Base-by-base conservation (phyloP, 2,113 vertebrate species). In the Pseudorasbora parva region DNA sequence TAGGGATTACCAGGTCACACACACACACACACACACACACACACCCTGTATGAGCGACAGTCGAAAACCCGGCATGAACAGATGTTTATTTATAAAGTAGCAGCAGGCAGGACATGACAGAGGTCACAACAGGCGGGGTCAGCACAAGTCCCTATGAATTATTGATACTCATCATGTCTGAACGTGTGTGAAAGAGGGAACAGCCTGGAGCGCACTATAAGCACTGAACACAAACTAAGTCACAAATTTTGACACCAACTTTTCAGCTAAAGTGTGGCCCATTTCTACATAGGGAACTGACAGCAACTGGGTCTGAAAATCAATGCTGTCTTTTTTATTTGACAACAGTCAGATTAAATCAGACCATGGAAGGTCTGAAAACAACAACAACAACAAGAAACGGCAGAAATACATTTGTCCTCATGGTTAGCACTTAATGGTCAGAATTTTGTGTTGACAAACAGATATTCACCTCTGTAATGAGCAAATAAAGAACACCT, bases 31-130 rank as follows among this genome's bases (percentile, higher is more conserved):
- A 73, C 41, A n/a, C 23, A 7, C 3, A 43, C 76, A 25, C 12
- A 14, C 54, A 37, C 0, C 45, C 17, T 68, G 68, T 37, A 23
- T 68, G 23, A 30, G 59, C 21, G 78, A 10, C 59, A 56, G 56
- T 47, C 23, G 60, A 85, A 77, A 75, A n/a, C 84, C 68, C 27
- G 49, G 62, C 54, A 37, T 72, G 62, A 82, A 82, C 73, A 82
- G 62, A 82, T 86, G 84, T 86, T 86, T 86, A 77, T 86, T 86
- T 82, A 77, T 77, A 85, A 85, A 82, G 80, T 69, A 82, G 73
- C 80, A 72, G 80, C 62, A 86, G 73, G 74, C 80, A 73, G 74
- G 77, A 78, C 85, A 86, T 71, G 66, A 78, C 72, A 86, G 47
- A 78, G 66, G 85, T 59, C 81, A 79, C 56, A 51, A 76, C 47